Evolutionary conservation across 2,113 vertebrate genomes (phyloP).

Genomic region (Odobenus rosmarus): DNA sequence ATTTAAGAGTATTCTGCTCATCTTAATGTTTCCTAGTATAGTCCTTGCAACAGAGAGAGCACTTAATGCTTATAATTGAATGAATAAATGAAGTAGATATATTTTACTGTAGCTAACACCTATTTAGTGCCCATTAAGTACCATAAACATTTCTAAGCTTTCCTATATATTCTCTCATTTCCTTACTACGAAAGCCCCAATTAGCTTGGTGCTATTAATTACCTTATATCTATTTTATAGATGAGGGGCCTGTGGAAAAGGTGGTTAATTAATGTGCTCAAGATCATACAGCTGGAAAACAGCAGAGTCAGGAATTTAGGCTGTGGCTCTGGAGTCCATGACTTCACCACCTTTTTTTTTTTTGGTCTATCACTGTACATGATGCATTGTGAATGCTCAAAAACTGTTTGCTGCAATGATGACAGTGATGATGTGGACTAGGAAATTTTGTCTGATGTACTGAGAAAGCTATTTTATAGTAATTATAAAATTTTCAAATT

Average conservation of each 20-base stretch:
- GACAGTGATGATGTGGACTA: background rate
- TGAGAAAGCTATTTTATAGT: background rate
- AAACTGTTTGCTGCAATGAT: background rate
- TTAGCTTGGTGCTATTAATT: background rate
- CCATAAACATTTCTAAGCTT: background rate
- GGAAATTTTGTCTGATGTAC: background rate
- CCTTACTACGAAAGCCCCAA: background rate
- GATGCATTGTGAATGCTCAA: background rate
- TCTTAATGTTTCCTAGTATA: background rate
- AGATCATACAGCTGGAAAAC: background rate
- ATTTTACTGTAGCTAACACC: background rate
- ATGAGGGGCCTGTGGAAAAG: background rate
- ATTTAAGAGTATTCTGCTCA: background rate
- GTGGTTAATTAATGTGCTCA: background rate
- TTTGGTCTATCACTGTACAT: background rate
- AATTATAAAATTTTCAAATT: background rate
- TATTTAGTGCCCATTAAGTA: background rate
- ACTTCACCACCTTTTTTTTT: rapidly evolving
- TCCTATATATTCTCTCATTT: background rate
- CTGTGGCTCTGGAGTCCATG: rapidly evolving
- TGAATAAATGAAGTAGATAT: background rate
- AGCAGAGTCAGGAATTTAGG: background rate
- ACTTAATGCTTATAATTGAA: background rate
- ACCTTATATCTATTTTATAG: background rate
- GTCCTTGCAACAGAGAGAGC: background rate